Evolutionary conservation across 2,888 invertebrate genomes (phyloP).

Genomic region (Coecobrya sp.): DNA sequence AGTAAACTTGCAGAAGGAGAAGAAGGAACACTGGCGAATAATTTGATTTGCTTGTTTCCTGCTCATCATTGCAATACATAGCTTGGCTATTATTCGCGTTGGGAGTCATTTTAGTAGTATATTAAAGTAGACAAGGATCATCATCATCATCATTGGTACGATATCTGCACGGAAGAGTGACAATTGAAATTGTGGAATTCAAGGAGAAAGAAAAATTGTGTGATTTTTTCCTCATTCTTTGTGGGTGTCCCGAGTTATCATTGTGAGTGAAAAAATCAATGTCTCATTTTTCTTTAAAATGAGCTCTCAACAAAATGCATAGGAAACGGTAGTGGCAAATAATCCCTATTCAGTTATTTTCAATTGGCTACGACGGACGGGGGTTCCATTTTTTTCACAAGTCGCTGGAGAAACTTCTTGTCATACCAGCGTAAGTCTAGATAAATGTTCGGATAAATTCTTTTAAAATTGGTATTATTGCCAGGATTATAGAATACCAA

Average conservation of each 20-base stretch:
- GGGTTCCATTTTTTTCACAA: constrained; percentile 27
- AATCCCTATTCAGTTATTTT: background rate
- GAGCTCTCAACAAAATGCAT: constrained; percentile 75
- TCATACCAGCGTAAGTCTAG: constrained; percentile 58
- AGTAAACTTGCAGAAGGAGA: constrained; percentile 25
- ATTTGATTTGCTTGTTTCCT: constrained; percentile 38
- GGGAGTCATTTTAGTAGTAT: constrained; percentile 13
- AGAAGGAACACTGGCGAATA: constrained; percentile 54
- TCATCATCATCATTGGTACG: background rate
- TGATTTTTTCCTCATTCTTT: background rate
- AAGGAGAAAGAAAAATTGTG: background rate
- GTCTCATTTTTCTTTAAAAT: constrained; percentile 49
- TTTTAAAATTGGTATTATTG: background rate
- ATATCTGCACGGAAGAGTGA: constrained; percentile 22
- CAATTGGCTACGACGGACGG: constrained; percentile 48
- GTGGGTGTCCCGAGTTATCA: background rate
- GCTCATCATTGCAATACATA: background rate
- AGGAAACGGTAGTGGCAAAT: constrained; percentile 64
- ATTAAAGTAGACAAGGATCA: constrained; percentile 22
- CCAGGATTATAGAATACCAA: too few species aligned
- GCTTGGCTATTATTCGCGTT: background rate
- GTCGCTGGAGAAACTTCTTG: constrained; percentile 62
- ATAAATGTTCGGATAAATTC: background rate
- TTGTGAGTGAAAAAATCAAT: constrained; percentile 15
- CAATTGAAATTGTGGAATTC: background rate